Percentiles rank a stretch among this genome's conserved stretches.
These are phyloP conservation scores for Tipula lateralis DNA, from an alignment of 2,888 invertebrate species.

Conservation along the genomic window DNA sequence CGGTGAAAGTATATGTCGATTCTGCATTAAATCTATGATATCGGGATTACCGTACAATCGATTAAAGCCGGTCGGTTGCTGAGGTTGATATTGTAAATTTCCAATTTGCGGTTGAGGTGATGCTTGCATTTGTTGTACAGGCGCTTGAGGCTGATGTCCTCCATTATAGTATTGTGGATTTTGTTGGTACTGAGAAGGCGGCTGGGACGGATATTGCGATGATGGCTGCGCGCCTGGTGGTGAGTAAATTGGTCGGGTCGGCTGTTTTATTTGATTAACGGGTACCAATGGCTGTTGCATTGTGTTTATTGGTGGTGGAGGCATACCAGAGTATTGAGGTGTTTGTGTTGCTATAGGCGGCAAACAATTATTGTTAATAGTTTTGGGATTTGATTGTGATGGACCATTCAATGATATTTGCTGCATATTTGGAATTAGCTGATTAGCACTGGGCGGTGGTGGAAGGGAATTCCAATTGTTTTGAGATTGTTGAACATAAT, in stretches of 20 bases:
- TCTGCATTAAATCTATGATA: slow-evolving; percentile 77
- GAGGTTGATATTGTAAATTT: slow-evolving; percentile 34
- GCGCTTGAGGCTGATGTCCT: not conserved
- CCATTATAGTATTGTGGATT: not conserved
- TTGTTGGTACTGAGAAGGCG: not conserved
- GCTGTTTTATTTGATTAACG: not conserved
- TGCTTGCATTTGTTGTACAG: not conserved
- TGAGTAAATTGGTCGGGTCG: not conserved
- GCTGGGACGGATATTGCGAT: not conserved
- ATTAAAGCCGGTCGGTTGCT: slow-evolving; percentile 61
- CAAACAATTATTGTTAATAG: not conserved
- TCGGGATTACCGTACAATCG: slow-evolving; percentile 77
- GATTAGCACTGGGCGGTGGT: not conserved
- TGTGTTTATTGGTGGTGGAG: not conserved
- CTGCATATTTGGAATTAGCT: slow-evolving; percentile 25
- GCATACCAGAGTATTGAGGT: not conserved
- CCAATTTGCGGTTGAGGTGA: not conserved
- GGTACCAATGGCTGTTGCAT: not conserved
- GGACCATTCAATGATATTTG: not conserved
- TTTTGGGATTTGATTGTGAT: not conserved
- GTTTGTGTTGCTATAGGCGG: not conserved
- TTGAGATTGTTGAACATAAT: not conserved
- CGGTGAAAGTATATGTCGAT: slow-evolving; percentile 73
- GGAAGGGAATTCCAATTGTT: not conserved
- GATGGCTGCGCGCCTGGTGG: not conserved